Evolutionary conservation across 2,888 invertebrate species (phyloP).

Genomic region (Lasius platythorax): DNA sequence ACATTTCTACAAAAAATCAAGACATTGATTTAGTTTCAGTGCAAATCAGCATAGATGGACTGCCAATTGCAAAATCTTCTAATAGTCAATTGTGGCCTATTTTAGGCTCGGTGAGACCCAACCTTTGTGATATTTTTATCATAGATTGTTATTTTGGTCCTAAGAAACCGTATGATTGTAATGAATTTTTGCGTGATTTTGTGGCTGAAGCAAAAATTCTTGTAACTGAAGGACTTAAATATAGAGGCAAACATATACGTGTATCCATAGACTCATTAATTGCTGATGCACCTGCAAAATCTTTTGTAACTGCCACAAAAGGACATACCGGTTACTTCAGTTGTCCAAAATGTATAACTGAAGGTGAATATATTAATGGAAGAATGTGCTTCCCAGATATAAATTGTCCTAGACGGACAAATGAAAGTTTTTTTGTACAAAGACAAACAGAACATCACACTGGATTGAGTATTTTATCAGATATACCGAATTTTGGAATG

Average conservation of each 20-base stretch:
- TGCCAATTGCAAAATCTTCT: not conserved
- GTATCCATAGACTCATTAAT: slow-evolving; percentile 12
- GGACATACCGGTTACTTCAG: slow-evolving; percentile 18
- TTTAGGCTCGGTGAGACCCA: not conserved
- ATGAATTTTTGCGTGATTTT: slow-evolving; percentile 19
- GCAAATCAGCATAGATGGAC: slow-evolving; percentile 12
- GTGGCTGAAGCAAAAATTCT: slow-evolving; percentile 13
- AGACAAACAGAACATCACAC: not conserved
- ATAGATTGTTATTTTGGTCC: slow-evolving; percentile 5
- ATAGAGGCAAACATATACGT: not conserved
- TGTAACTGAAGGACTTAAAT: not conserved
- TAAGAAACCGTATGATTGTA: slow-evolving; percentile 13
- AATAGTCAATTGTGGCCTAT: slow-evolving; percentile 20
- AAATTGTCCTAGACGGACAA: slow-evolving; percentile 6
- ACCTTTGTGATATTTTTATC: not conserved
- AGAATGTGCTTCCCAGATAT: not conserved
- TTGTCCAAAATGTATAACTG: slow-evolving; percentile 5
- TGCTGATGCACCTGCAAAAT: slow-evolving; percentile 27
- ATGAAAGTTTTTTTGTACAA: not conserved
- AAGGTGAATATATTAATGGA: not conserved
- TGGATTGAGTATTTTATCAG: not conserved
- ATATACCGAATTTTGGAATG: slow-evolving; percentile 15
- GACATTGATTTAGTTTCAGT: not conserved
- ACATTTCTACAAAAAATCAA: slow-evolving; percentile 13
- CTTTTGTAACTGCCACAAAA: slow-evolving; percentile 27